Conservation (phyloP, 2,888 invertebrate genomes). For the Alentia gelatinosa region DNA sequence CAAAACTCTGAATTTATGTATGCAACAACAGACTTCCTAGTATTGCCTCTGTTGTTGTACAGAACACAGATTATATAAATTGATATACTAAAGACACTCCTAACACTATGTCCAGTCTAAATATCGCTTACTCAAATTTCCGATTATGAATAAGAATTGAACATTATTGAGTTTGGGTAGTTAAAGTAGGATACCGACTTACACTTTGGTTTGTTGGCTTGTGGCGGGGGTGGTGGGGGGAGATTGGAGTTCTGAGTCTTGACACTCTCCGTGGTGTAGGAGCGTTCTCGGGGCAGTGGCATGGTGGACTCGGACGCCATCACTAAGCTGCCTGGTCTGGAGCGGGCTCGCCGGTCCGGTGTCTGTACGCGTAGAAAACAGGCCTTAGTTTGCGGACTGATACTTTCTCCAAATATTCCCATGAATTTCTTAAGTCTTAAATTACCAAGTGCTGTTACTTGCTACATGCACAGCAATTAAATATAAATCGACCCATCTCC, state of each 20-base stretch:
- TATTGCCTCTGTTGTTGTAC: no score
- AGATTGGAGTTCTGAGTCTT: conserved; percentile 24
- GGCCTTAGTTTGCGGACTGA: not conserved
- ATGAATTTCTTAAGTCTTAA: not conserved
- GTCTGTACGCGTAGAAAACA: conserved; percentile 34
- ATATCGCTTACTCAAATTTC: no score
- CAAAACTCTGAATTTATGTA: no score
- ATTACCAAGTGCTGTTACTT: not conserved
- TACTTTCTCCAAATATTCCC: no score
- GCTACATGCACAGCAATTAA: not conserved
- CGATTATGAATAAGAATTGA: no score
- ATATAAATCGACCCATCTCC: not conserved
- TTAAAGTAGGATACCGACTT: no score
- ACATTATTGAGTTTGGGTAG: no score
- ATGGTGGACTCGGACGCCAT: conserved; percentile 57
- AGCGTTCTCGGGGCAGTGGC: conserved; percentile 58
- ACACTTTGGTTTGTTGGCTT: conserved; percentile 70
- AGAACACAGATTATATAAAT: no score
- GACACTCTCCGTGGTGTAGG: conserved; percentile 58
- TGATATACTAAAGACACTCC: no score
- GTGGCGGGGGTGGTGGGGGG: conserved; percentile 90
- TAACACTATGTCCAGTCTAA: no score
- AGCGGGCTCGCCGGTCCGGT: conserved; percentile 51
- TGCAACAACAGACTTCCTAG: no score
- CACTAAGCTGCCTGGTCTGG: conserved; percentile 63